Percentiles rank a stretch among this genome's conserved stretches.
Conservation (phyloP, 2,113 vertebrate genomes). For the Butorides virescens region DNA sequence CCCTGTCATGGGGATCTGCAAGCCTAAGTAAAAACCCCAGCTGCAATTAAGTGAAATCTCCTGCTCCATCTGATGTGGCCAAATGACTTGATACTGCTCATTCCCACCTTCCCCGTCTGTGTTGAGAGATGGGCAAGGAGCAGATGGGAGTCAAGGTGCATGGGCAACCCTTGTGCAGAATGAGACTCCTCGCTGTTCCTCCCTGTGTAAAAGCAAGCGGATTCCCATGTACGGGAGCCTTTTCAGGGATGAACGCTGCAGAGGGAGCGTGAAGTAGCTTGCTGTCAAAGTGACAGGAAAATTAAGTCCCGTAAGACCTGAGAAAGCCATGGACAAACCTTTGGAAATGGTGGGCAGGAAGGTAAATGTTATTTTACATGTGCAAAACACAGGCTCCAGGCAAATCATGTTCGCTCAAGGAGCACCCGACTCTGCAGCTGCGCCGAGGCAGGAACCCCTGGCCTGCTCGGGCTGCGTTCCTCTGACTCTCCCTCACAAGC, state of each 20-base stretch:
- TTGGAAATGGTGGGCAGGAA: neutral
- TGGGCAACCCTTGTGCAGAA: neutral
- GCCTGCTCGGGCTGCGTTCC: rapidly evolving
- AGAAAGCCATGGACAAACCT: neutral
- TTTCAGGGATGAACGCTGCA: neutral
- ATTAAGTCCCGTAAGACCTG: neutral
- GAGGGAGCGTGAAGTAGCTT: neutral
- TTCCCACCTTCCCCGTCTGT: neutral
- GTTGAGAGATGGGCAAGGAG: neutral
- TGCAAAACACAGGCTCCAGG: neutral
- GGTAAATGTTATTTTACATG: neutral
- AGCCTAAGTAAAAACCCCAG: neutral
- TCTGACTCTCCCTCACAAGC: neutral
- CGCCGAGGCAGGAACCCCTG: neutral
- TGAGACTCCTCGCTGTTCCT: neutral
- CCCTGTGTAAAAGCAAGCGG: neutral
- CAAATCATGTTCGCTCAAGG: neutral
- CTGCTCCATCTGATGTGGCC: neutral
- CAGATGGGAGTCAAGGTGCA: neutral
- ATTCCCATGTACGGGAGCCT: neutral
- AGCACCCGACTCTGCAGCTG: rapidly evolving
- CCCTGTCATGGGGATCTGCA: neutral
- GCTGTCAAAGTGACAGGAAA: neutral
- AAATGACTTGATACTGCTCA: neutral
- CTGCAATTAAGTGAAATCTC: neutral